Base-by-base conservation (phyloP, 92 coral and sea anemone species). In the Parazoanthus darwini region DNA sequence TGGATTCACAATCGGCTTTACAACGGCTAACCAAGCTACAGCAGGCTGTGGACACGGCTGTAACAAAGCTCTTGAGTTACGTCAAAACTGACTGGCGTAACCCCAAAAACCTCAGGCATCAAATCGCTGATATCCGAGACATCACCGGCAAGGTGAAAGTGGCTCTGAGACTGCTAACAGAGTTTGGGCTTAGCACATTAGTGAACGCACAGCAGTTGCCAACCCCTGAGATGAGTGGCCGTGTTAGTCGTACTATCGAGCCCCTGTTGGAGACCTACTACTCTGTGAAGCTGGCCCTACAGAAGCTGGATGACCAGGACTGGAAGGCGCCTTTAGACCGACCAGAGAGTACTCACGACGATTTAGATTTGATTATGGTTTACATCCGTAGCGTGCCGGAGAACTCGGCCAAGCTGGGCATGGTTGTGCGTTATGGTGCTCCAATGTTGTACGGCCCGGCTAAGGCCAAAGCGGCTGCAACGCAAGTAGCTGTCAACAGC, bases 21-120 rank as follows among this genome's bases (percentile, higher is more conserved):
- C 95, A 93, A 56, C 91, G 98, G 73, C 86, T 97, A 23, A 91
- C 91, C 75, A 97, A 95, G 86, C 94, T 97, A 36, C 98, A 97
- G 76, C 98, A 97, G 89, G 99, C 98, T 1, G 99, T 97, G 2
- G 94, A 97, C 79, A 98, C 90, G 15, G 91, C 96, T 3, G 96
- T 95, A 48, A 86, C 88, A 59, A 97, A 92, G 86, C 96, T 97
- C 38, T 85, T 97, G 48, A 95, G 98, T 81, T 95, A 89, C 89
- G 99, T 97, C 87, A 95, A 96, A 36, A 92, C 89, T 11, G 92
- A 93, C 35, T 97, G 99, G 99, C 90, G 99, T 80, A 91, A 94
- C 74, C 96, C 96, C 25, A 87, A 88, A 77, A 93, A 91, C 51
- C 89, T 93, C 50, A 92, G 88, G 42, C 81, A 93, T 6, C 95